Base-by-base conservation (phyloP, 2,888 invertebrate species). In the Acrocyrtus sp. region DNA sequence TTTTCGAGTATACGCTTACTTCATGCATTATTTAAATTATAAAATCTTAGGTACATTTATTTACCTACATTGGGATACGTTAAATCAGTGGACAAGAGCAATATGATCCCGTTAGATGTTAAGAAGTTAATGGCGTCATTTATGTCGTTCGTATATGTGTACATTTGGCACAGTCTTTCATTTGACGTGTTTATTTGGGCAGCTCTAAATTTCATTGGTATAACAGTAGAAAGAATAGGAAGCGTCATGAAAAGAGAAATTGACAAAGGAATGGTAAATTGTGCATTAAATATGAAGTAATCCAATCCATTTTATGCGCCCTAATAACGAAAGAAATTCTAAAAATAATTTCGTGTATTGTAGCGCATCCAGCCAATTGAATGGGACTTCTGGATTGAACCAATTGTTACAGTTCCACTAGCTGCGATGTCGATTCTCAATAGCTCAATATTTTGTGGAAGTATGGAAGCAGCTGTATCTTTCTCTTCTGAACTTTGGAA, bases 161-260 rank as follows among this genome's bases (percentile, higher is more conserved):
- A 90, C 82, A 83, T 94, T 74, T 98, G 97, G 97, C 98, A 98
- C 84, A 96, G 96, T 39, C 88, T 90, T 53, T 89, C 90, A 73
- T 85, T 86, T 76, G 90, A 90, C 81, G 90, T 96, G 78, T 88
- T 95, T 72, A 85, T 93, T 66, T 98, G 97, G 96, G 89, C 93
- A n/a, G 81, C 89, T 10, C 85, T 95, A n/a, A 97, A 97, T 85
- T 96, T 91, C 83, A 77, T 91, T 4, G 95, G 94, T 34, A 87
- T 96, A 53, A 85, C 89, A 12, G 83, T 92, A 17, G 96, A 96
- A 85, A 87, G 88, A 80, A 67, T 89, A 15, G 89, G 81, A 45
- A 80, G 80, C 62, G 47, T 58, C 19, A 48, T 80, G 2, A 81
- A 80, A 58, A 47, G 73, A 19, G 72, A 73, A 61, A 63, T 78